These are phyloP conservation scores for Coelogynopora nodosa DNA, from an alignment of 2,888 invertebrate species.

Conservation along the genomic window DNA sequence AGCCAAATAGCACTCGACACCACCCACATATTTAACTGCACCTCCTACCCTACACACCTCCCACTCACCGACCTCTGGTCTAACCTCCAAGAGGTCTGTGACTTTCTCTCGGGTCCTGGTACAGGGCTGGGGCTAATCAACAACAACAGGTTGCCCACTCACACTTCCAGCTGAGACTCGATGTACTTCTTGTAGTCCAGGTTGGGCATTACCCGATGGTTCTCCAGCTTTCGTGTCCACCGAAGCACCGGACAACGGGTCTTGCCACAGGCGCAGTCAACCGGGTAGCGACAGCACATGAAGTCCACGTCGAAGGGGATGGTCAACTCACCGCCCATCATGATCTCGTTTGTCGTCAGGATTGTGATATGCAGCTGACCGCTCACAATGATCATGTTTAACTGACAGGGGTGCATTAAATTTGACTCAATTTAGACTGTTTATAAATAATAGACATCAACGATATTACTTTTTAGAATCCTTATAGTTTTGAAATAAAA, in stretches of 20 bases:
- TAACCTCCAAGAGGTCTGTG: background rate
- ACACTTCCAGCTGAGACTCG: slow-evolving; percentile 38
- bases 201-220: slow-evolving; percentile 26
- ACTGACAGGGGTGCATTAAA: too few relatives aligned
- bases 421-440: too few relatives aligned
- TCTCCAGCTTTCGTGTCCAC: slow-evolving; percentile 26
- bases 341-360: slow-evolving; percentile 35
- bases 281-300: slow-evolving; percentile 38
- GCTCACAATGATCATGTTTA: slow-evolving; percentile 35
- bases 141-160: slow-evolving; percentile 32
- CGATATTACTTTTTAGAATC: too few relatives aligned
- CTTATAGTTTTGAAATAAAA: too few relatives aligned
- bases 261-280: slow-evolving; percentile 45
- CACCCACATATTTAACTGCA: background rate
- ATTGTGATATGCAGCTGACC: slow-evolving; percentile 36
- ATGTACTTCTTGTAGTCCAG: slow-evolving; percentile 32
- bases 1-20: background rate
- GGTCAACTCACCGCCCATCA: slow-evolving; percentile 40
- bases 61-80: background rate
- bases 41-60: slow-evolving; percentile 16
- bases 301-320: slow-evolving; percentile 43
- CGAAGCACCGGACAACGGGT: slow-evolving; percentile 36
- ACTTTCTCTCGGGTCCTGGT: slow-evolving; percentile 1
- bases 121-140: slow-evolving; percentile 16
- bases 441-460: too few relatives aligned